Evolutionary conservation across 2,797 vertebrate genomes (phyloP).

Genomic region (Pterois miles): DNA sequence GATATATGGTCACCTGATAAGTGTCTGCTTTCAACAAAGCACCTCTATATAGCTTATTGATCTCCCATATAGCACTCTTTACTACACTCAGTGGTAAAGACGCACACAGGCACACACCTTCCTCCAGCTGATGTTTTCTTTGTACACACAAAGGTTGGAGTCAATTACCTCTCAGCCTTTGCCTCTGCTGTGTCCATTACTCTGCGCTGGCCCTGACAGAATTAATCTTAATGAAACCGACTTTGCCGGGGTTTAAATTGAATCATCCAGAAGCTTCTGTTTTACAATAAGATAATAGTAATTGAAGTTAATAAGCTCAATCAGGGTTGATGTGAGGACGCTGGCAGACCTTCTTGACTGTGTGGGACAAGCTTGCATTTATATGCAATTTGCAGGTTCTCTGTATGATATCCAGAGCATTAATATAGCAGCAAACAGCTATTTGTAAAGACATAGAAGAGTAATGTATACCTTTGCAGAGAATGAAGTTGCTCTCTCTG

Average conservation of each 20-base stretch:
- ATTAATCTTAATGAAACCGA: conserved; percentile 38
- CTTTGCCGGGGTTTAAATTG: conserved; percentile 10
- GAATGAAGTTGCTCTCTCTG: not conserved
- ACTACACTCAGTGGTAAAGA: conserved; percentile 18
- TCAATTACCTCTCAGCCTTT: conserved; percentile 53
- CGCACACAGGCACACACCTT: conserved; percentile 18
- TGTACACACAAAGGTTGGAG: conserved; percentile 44
- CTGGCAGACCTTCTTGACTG: not conserved
- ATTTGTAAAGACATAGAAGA: not conserved
- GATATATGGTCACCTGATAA: conserved; percentile 35
- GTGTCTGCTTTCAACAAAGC: conserved; percentile 51
- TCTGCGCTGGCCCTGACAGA: conserved; percentile 13
- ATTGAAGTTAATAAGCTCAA: conserved; percentile 29
- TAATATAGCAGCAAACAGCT: not conserved
- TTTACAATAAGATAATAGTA: conserved; percentile 24
- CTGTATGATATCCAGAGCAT: not conserved
- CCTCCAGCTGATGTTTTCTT: conserved; percentile 9
- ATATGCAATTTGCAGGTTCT: not conserved
- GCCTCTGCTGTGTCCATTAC: conserved; percentile 32
- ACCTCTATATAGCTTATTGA: conserved; percentile 59
- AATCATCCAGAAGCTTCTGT: conserved; percentile 35
- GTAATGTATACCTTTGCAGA: not conserved
- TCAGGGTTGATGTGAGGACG: conserved; percentile 4
- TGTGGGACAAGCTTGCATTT: not conserved
- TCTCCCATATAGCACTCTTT: conserved; percentile 40